These are phyloP conservation scores for Naja naja DNA, from an alignment of 2,113 vertebrate species.

Conservation along the genomic window DNA sequence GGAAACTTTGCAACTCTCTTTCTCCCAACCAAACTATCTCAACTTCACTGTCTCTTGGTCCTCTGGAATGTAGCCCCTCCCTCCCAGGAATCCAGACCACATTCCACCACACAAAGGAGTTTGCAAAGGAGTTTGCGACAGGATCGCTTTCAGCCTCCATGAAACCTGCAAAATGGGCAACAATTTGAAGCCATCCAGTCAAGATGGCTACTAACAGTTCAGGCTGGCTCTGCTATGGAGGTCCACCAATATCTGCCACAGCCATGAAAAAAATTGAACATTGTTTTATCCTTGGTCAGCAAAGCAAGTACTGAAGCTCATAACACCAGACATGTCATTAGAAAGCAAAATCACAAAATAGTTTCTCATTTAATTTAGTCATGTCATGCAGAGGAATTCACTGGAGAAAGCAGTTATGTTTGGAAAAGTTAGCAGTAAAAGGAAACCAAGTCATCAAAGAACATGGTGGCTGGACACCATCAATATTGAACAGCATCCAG, in stretches of 20 bases:
- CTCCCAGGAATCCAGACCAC: too few relatives aligned
- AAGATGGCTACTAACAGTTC: background rate
- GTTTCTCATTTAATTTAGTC: too few relatives aligned
- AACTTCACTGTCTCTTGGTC: too few relatives aligned
- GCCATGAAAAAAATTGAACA: background rate
- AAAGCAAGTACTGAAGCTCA: too few relatives aligned
- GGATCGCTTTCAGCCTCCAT: background rate
- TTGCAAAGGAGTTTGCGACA: background rate
- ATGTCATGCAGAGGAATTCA: too few relatives aligned
- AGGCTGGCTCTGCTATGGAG: background rate
- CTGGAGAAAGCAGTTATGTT: too few relatives aligned
- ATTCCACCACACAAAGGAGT: background rate
- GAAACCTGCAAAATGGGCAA: background rate
- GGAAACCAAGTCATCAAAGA: background rate
- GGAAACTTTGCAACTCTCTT: too few relatives aligned
- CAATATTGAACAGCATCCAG: background rate
- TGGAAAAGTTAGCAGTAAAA: background rate
- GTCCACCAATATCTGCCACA: constrained; percentile 30
- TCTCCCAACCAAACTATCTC: too few relatives aligned
- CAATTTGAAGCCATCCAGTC: background rate
- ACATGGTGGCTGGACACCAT: background rate
- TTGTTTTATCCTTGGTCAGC: too few relatives aligned
- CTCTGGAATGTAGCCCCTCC: too few relatives aligned
- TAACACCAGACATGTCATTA: too few relatives aligned
- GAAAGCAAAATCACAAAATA: too few relatives aligned